Conservation (phyloP, 2,113 vertebrate genomes). For the Ophthalmolycus amberensis region DNA sequence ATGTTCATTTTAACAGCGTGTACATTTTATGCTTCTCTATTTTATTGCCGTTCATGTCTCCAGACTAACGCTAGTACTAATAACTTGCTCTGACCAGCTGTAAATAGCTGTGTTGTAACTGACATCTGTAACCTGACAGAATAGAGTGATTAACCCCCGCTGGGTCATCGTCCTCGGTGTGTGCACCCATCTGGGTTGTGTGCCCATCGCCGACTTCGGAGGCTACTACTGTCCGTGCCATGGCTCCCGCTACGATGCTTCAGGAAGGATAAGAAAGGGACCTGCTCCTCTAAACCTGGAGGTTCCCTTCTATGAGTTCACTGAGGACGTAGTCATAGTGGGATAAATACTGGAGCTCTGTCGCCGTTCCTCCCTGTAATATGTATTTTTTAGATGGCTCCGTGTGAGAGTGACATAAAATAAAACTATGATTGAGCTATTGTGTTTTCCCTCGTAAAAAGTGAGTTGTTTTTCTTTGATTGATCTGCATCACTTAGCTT, state of each 20-base stretch:
- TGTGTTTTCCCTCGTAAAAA: neutral
- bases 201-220: constrained; percentile 89
- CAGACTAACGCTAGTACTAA: neutral
- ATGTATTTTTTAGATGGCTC: constrained; percentile 36
- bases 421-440: neutral
- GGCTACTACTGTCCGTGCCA: constrained; percentile 97
- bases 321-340: constrained; percentile 86
- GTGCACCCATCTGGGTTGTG: constrained; percentile 78
- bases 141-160: constrained; percentile 85
- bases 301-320: constrained; percentile 90
- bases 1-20: neutral
- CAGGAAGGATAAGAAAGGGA: constrained; percentile 92
- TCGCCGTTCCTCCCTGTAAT: constrained; percentile 34
- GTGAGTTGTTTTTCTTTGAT: neutral
- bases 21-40: neutral
- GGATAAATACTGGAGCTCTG: constrained; percentile 81
- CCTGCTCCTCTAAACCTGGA: constrained; percentile 93
- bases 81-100: neutral
- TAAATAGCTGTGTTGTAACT: neutral
- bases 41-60: neutral
- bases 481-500: neutral
- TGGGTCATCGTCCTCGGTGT: constrained; percentile 89
- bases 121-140: neutral
- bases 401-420: constrained; percentile 5
- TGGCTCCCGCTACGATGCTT: constrained; percentile 94